phyloP scores from a whole-genome alignment of 2,888 invertebrate genomes.

The Catotricha subobsoleta region DNA sequence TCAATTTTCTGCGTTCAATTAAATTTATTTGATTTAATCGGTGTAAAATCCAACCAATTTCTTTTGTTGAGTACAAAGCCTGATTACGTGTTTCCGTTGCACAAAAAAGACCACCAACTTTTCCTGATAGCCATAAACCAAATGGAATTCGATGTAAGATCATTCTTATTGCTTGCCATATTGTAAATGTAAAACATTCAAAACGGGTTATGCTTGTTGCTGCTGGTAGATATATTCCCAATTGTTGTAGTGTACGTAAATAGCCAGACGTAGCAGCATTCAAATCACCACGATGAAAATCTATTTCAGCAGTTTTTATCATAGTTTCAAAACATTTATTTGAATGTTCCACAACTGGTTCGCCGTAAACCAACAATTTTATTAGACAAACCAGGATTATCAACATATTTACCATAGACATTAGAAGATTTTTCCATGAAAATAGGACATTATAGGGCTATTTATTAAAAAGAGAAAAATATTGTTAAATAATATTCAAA shows the following conservation, averaged over 20 bases:
- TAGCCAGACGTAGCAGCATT: slow-evolving; percentile 53
- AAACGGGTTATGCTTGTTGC: slow-evolving; percentile 31
- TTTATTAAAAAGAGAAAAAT: neutral
- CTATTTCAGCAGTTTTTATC: slow-evolving; percentile 63
- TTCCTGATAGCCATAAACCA: slow-evolving; percentile 58
- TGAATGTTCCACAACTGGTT: slow-evolving; percentile 64
- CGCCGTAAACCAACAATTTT: slow-evolving; percentile 72
- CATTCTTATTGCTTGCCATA: slow-evolving; percentile 71
- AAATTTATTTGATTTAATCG: slow-evolving; percentile 68
- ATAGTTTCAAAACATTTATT: slow-evolving; percentile 70
- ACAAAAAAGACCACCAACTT: slow-evolving; percentile 44
- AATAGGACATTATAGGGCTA: slow-evolving; percentile 1
- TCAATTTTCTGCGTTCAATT: slow-evolving; percentile 33
- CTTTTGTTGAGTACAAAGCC: slow-evolving; percentile 36
- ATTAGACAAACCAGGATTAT: slow-evolving; percentile 57
- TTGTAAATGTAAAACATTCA: slow-evolving; percentile 48
- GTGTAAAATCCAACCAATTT: slow-evolving; percentile 62
- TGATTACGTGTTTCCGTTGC: slow-evolving; percentile 18
- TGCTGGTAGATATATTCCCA: slow-evolving; percentile 50
- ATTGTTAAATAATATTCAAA: too few species aligned
- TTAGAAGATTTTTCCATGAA: slow-evolving; percentile 21
- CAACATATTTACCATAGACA: slow-evolving; percentile 47
- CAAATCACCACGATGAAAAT: slow-evolving; percentile 51
- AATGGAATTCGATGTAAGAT: slow-evolving; percentile 66
- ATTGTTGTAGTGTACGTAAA: slow-evolving; percentile 52